A percentile compares a stretch with the other conserved stretches of the same genome.
phyloP scores from a whole-genome alignment of 2,113 vertebrate genomes.

The Salvelinus alpinus region DNA sequence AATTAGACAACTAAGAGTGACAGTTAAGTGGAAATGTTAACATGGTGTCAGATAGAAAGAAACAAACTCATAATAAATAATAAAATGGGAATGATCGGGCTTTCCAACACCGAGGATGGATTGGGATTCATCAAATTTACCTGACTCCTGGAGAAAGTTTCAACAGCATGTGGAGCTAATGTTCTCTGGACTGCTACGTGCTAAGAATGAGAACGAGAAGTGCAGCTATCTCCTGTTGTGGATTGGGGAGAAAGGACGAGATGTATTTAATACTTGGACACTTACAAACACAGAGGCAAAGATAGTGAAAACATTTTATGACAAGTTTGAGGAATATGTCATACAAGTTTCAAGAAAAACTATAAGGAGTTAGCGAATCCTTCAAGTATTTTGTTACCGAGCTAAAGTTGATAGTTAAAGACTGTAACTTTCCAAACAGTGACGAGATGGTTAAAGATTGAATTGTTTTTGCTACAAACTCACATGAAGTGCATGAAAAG shows the following conservation, averaged over 20 bases:
- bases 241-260: constrained; percentile 6
- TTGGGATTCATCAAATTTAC: constrained; percentile 10
- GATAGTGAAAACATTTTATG: not conserved
- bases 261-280: not conserved
- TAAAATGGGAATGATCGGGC: not conserved
- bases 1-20: no score
- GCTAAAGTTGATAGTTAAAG: not conserved
- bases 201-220: constrained; percentile 1
- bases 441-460: no score
- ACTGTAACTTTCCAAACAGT: not conserved
- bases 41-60: constrained; percentile 11
- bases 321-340: not conserved
- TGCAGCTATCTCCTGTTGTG: constrained; percentile 14
- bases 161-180: constrained; percentile 13
- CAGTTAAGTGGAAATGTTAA: not conserved
- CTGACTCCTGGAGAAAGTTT: constrained; percentile 10
- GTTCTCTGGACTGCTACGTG: constrained; percentile 1
- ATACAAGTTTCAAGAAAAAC: not conserved
- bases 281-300: not conserved
- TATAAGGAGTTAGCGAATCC: not conserved
- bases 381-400: not conserved
- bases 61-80: not conserved
- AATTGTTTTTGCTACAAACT: no score
- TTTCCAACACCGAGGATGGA: constrained; percentile 13
- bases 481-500: no score